Percentiles rank a stretch among this genome's conserved stretches.
phyloP scores from a whole-genome alignment of 2,888 invertebrate genomes.

The Apamea anceps region DNA sequence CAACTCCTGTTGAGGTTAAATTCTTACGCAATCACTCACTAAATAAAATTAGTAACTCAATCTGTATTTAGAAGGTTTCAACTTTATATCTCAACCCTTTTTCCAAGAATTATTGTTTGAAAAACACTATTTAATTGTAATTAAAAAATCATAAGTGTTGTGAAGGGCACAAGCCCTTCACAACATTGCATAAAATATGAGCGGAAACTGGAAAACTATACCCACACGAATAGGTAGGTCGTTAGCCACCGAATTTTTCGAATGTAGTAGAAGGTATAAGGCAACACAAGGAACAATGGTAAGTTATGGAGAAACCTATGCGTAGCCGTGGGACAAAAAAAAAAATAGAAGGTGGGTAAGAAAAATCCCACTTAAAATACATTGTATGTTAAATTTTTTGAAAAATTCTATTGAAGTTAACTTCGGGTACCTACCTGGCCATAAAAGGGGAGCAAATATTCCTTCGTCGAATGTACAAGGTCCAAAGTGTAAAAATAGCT shows the following conservation, averaged over 20 bases:
- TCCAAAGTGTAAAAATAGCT: constrained; percentile 47
- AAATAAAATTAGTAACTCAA: neutral
- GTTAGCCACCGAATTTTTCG: neutral
- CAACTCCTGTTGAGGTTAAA: neutral
- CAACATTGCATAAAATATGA: neutral
- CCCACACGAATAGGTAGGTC: too few relatives aligned
- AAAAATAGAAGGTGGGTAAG: too few relatives aligned
- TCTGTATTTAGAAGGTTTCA: neutral
- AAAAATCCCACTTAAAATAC: neutral
- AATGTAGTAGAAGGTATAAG: too few relatives aligned
- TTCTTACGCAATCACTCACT: neutral
- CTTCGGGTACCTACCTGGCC: neutral
- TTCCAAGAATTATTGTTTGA: too few relatives aligned
- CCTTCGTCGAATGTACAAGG: constrained; percentile 1
- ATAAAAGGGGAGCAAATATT: constrained; percentile 7
- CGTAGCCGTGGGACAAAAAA: too few relatives aligned
- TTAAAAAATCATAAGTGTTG: too few relatives aligned
- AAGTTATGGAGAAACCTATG: too few relatives aligned
- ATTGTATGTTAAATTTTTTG: neutral
- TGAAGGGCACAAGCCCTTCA: too few relatives aligned
- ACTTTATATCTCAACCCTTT: too few relatives aligned
- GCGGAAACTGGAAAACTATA: neutral
- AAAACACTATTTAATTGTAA: too few relatives aligned
- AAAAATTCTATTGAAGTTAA: neutral
- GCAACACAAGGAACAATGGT: too few relatives aligned